Conservation (phyloP, 92 coral and sea anemone genomes). For the Siderastrea radians region DNA sequence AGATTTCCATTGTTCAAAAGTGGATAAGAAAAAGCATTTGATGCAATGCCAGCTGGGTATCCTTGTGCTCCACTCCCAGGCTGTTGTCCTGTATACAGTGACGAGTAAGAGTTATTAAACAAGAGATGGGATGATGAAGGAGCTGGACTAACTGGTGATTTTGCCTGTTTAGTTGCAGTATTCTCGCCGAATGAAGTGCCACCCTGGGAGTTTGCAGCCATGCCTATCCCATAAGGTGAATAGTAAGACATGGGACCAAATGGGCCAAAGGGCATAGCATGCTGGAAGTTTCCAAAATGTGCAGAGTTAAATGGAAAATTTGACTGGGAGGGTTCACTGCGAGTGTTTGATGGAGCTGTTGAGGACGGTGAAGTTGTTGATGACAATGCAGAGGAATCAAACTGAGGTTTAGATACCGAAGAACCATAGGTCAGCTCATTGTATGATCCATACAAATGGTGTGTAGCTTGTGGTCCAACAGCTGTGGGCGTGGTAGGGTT, state of each 20-base stretch:
- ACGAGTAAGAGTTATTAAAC: slow-evolving; percentile 73
- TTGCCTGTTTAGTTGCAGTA: slow-evolving; percentile 31
- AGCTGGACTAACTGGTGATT: slow-evolving; percentile 72
- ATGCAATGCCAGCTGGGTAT: slow-evolving; percentile 33
- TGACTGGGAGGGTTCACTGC: slow-evolving; percentile 46
- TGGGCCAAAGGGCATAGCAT: slow-evolving; percentile 74
- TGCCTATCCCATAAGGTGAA: slow-evolving; percentile 77
- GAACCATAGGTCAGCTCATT: slow-evolving; percentile 25
- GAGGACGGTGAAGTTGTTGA: slow-evolving; percentile 64
- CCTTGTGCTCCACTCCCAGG: slow-evolving; percentile 40
- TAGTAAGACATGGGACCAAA: slow-evolving; percentile 76
- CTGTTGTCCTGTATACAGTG: slow-evolving; percentile 58
- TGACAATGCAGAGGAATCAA: slow-evolving; percentile 70
- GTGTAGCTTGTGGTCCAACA: slow-evolving; percentile 63
- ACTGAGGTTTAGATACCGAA: slow-evolving; percentile 22
- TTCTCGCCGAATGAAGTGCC: slow-evolving; percentile 52
- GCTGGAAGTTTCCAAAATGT: slow-evolving; percentile 70
- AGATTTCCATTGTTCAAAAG: slow-evolving; percentile 56
- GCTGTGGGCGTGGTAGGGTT: slow-evolving; percentile 86
- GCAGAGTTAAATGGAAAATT: slow-evolving; percentile 71
- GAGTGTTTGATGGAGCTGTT: slow-evolving; percentile 62
- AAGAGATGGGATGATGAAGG: slow-evolving; percentile 67
- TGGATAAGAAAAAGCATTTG: slow-evolving; percentile 55
- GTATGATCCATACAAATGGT: slow-evolving; percentile 53
- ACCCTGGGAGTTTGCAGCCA: slow-evolving; percentile 56